Evolutionary conservation across 2,113 vertebrate species (phyloP), one percentile per base, ranked within the genome.

Genomic region (Garra rufa): DNA sequence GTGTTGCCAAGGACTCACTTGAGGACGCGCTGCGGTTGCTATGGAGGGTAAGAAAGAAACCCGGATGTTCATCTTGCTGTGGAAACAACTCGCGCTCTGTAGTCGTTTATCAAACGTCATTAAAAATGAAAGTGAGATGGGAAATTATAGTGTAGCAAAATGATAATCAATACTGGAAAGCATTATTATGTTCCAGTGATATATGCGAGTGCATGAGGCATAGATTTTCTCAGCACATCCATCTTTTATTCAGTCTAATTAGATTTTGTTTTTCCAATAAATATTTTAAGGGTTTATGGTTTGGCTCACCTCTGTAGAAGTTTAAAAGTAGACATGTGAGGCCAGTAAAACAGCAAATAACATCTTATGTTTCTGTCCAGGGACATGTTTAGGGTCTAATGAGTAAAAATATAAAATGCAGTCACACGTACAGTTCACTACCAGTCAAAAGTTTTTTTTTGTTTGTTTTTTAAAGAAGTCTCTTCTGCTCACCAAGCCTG

Each of bases 1-100:
- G 57, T 77, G 91, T 94, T 92, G 88, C 89, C 88, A 91, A 7
- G 89, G 88, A 55, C 88, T 87, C 87, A n/a, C 55, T n/a, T 75
- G 55, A 34, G 81, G 89, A 93, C 92, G 91, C 93, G 82, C 78
- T 43, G 63, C 41, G 59, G 91, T 93, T 91, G 91, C 92, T 67
- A 90, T 77, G 74, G 61, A 52, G 65, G 77, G 85, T 85, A 44
- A 17, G 6, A n/a, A 26, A 24, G 9, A 55, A 70, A n/a, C 9
- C 79, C 80, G 77, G 76, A 80, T 71, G 84, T 61, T 80, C n/a
- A 7, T 59, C 89, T 91, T 86, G 17, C 88, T 84, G 88, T 88
- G 59, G 87, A 63, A 83, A 92, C 87, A 14, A 9, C 50, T 43
- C 44, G 38, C 73, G 17, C 46, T 6, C 65, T 57, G 81, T 41